Evolutionary conservation across 2,888 invertebrate species (phyloP).

Genomic region (Carterocephalus palaemon): DNA sequence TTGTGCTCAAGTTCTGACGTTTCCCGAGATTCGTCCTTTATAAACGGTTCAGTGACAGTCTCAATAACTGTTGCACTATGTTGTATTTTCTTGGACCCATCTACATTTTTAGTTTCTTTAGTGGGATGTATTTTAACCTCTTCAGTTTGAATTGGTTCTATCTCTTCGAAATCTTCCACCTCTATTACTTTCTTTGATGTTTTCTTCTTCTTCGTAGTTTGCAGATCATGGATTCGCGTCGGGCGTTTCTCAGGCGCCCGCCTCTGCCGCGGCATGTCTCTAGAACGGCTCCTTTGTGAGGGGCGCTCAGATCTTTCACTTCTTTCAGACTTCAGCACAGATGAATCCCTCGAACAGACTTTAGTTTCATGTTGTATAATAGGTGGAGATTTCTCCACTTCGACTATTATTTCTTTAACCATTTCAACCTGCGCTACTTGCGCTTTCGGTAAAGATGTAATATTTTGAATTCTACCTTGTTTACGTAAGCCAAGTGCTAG

Average conservation of each 20-base stretch:
- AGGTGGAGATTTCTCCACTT: conserved; percentile 47
- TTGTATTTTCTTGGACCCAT: conserved; percentile 46
- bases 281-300: conserved; percentile 56
- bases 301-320: conserved; percentile 40
- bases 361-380: conserved; percentile 44
- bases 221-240: conserved; percentile 56
- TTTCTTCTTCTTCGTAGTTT: conserved; percentile 61
- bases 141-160: conserved; percentile 4
- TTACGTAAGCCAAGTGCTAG: conserved; percentile 81
- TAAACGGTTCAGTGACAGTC: conserved; percentile 41
- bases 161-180: conserved; percentile 61
- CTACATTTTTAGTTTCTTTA: conserved; percentile 18
- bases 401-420: conserved; percentile 56
- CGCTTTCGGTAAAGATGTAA: conserved; percentile 55
- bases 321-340: conserved; percentile 35
- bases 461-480: conserved; percentile 46
- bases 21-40: conserved; percentile 32
- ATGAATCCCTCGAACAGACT: conserved; percentile 30
- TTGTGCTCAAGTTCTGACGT: conserved; percentile 44
- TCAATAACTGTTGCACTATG: conserved; percentile 56
- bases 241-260: conserved; percentile 62
- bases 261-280: conserved; percentile 62
- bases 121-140: background rate
- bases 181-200: conserved; percentile 60
- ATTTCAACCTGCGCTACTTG: conserved; percentile 64